These are phyloP conservation scores for Nomada lathburiana DNA, from an alignment of 2,888 invertebrate genomes.

Conservation along the genomic window DNA sequence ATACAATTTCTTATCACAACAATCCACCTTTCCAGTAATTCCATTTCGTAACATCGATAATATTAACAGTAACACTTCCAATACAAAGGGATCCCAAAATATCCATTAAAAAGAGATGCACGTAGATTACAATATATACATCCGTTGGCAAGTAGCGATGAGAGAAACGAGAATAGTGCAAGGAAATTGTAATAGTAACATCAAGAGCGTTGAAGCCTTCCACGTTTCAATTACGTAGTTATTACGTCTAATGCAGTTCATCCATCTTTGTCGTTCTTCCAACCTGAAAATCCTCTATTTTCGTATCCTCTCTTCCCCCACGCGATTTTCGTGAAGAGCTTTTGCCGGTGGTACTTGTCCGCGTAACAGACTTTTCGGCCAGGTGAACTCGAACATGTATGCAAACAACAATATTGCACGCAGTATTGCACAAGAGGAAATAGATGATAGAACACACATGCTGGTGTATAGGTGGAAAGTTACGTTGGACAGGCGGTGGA, in stretches of 20 bases:
- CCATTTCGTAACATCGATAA: no score
- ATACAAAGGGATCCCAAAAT: no score
- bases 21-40: no score
- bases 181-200: background rate
- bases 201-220: background rate
- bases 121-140: no score
- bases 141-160: no score
- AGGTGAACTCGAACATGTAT: constrained; percentile 63
- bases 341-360: constrained; percentile 10
- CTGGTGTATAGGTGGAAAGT: constrained; percentile 40
- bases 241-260: constrained; percentile 25
- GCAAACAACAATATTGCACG: constrained; percentile 67
- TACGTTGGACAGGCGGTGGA: constrained; percentile 28
- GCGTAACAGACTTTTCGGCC: constrained; percentile 17
- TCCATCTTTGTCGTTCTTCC: constrained; percentile 3
- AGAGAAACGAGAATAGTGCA: no score
- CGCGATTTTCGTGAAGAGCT: background rate
- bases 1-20: no score
- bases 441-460: constrained; percentile 4
- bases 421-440: constrained; percentile 40
- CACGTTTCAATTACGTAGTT: constrained; percentile 52
- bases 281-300: constrained; percentile 3
- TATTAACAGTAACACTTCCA: no score
- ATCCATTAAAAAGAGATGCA: no score
- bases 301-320: background rate